Percentiles rank a stretch among this genome's conserved stretches.
Evolutionary conservation across 1,140 invertebrate genomes (phyloP).

Genomic region (Cecropterus lyciades): DNA sequence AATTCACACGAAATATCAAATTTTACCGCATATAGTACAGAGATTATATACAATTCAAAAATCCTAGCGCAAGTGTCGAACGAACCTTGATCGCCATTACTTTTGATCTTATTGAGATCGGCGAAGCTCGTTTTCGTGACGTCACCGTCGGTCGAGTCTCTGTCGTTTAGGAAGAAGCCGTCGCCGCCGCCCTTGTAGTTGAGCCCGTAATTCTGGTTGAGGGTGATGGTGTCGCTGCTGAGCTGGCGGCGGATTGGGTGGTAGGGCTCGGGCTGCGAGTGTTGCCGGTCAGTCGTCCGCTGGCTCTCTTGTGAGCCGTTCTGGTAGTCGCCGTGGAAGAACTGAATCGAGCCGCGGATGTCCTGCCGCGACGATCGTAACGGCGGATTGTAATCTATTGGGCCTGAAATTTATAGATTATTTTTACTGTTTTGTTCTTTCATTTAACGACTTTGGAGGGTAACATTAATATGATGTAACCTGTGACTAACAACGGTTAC

Average conservation of each 20-base stretch:
- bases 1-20: background rate
- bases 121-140: slow-evolving; percentile 89
- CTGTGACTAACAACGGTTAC: no score
- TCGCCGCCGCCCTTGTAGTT: slow-evolving; percentile 75
- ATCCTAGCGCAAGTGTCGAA: slow-evolving; percentile 1
- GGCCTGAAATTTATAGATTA: slow-evolving; percentile 45
- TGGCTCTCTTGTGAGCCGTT: slow-evolving; percentile 59
- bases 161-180: slow-evolving; percentile 77
- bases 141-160: slow-evolving; percentile 82
- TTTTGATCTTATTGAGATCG: slow-evolving; percentile 86
- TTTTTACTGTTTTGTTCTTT: no score
- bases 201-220: slow-evolving; percentile 85
- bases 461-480: no score
- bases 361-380: slow-evolving; percentile 90
- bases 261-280: slow-evolving; percentile 18
- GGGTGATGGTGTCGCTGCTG: slow-evolving; percentile 83
- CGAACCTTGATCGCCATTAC: slow-evolving; percentile 83
- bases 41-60: background rate
- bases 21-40: background rate
- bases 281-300: slow-evolving; percentile 66
- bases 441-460: no score
- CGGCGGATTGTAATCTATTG: slow-evolving; percentile 83
- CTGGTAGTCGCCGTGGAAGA: slow-evolving; percentile 87
- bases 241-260: slow-evolving; percentile 82
- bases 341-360: slow-evolving; percentile 88